Evolutionary conservation across 2,113 vertebrate species (phyloP), one percentile per base, ranked within the genome.

Genomic region (Copsychus sechellarum): DNA sequence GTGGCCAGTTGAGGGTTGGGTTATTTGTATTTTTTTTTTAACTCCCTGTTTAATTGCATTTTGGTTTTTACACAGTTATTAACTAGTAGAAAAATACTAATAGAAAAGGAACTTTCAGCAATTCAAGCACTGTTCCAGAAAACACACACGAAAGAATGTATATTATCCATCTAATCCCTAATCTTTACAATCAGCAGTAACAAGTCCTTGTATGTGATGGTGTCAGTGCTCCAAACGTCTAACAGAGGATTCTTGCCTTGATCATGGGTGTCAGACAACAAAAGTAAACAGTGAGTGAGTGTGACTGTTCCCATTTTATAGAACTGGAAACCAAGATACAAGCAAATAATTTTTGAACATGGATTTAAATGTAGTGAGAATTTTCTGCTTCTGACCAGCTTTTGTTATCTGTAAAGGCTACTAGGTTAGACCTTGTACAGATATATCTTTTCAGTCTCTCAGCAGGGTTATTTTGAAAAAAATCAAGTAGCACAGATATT

Each of bases 231-330:
- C 29, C 34, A 38, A 77, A 43, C 3, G 3, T 66, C 51, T 74
- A 9, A 33, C 7, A 60, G 57, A n/a, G 50, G 54, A 31, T 24
- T 53, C 72, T 29, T 47, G 56, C 28, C 16, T n/a, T 12, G 1
- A 16, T 14, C 33, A 3, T 4, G 15, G 20, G 10, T 36, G n/a
- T 77, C 10, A 23, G 51, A 31, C 2, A 26, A 28, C 14, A 24
- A 29, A 16, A 45, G 11, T 0, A 7, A 84, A 38, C 50, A 3
- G 0, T 4, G 40, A 53, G 23, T 6, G 23, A 24, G 28, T 47
- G n/a, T 60, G 31, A 33, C 14, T 50, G 22, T 31, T 40, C 31
- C 12, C 12, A 34, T 24, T 81, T 54, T 57, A 36, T 36, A 81
- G 50, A 51, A 85, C 76, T 1, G 4, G 40, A 92, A 89, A 56